phyloP scores from a whole-genome alignment of 1,140 invertebrate genomes.

The Aphis craccivora region DNA sequence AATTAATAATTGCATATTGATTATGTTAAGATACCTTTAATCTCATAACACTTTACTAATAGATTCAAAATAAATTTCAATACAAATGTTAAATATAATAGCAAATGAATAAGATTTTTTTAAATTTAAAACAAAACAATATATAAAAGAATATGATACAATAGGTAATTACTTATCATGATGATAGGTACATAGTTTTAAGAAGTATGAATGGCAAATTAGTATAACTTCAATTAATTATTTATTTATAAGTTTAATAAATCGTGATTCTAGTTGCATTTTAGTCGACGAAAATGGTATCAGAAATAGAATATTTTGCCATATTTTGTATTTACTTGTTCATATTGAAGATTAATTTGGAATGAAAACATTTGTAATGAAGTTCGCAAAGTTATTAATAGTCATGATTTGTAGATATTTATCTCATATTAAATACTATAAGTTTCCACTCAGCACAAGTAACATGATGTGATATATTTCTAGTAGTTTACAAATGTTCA shows the following conservation, averaged over 20 bases:
- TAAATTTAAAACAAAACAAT: too few relatives aligned
- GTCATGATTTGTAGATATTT: not conserved
- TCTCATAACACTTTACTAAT: too few relatives aligned
- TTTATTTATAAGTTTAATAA: not conserved
- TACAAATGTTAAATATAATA: too few relatives aligned
- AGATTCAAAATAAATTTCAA: too few relatives aligned
- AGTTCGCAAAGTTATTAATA: not conserved
- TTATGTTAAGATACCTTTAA: too few relatives aligned
- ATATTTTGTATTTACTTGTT: not conserved
- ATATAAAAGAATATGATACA: too few relatives aligned
- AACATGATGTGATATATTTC: not conserved
- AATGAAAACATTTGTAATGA: not conserved
- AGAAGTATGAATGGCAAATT: not conserved
- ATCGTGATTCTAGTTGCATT: not conserved
- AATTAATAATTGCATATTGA: too few relatives aligned
- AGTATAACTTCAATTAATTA: not conserved
- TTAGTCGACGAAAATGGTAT: not conserved
- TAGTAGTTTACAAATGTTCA: not conserved
- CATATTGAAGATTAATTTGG: not conserved
- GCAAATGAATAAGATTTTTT: too few relatives aligned
- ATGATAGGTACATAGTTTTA: too few relatives aligned
- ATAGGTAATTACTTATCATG: too few relatives aligned
- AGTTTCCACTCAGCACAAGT: not conserved
- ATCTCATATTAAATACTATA: not conserved
- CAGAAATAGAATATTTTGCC: not conserved